Percentiles rank a stretch among this genome's conserved stretches.
phyloP scores from a whole-genome alignment of 2,797 vertebrate species.

The Darevskia nairensis region DNA sequence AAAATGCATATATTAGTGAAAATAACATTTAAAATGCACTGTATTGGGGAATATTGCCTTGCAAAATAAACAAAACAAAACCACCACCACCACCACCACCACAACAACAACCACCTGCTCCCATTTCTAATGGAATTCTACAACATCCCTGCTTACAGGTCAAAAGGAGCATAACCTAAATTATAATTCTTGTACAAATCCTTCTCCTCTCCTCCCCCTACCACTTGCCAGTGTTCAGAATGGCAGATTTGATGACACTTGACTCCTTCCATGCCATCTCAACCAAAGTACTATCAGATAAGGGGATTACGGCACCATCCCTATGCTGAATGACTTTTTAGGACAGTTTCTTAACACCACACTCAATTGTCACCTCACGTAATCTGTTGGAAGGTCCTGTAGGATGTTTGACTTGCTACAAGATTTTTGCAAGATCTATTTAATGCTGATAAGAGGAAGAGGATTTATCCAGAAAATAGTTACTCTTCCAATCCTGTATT shows the following conservation, averaged over 20 bases:
- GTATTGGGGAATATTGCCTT: too few relatives aligned
- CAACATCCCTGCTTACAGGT: background rate
- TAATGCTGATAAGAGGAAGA: slow-evolving; percentile 9
- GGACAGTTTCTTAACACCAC: background rate
- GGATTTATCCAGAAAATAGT: slow-evolving; percentile 23
- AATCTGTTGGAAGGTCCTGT: background rate
- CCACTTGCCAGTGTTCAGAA: background rate
- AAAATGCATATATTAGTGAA: too few relatives aligned
- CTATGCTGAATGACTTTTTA: background rate
- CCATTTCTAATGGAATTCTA: background rate
- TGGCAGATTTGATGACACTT: background rate
- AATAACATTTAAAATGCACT: too few relatives aligned
- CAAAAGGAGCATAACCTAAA: background rate
- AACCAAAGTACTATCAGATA: background rate
- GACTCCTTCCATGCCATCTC: background rate
- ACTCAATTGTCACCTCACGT: background rate
- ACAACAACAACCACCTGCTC: too few relatives aligned
- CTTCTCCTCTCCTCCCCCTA: background rate
- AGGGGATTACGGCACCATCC: background rate
- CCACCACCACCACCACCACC: too few relatives aligned
- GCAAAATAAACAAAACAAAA: too few relatives aligned
- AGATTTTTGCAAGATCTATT: slow-evolving; percentile 2
- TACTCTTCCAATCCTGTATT: slow-evolving; percentile 4
- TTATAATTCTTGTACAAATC: background rate
- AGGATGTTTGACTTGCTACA: background rate